Evolutionary conservation across 2,888 invertebrate genomes (phyloP), one percentile per base, ranked within the genome.

Genomic region (Gasteruption jaculator): DNA sequence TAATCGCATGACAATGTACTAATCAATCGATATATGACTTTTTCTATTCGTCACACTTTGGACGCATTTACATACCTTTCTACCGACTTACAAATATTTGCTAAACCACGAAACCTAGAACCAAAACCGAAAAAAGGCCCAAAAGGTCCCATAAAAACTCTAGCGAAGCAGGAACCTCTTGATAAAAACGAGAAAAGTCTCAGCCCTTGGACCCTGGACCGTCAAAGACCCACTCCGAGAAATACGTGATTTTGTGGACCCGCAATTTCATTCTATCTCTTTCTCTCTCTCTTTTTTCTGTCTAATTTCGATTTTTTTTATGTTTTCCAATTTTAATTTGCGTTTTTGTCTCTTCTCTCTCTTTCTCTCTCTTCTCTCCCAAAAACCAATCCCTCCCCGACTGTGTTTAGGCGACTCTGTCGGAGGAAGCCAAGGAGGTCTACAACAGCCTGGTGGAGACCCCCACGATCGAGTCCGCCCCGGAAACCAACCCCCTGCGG

Each of bases 401-500:
- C 54, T 58, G 63, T 67, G 73, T 76, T 43, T 76, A 91, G 91
- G 82, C 85, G 19, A 84, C 85, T 19, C 78, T 93, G 57, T 88
- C 90, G 12, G 86, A 87, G 60, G 91, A 93, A 71, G 89, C 92
- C 32, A 91, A 91, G 65, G 83, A 88, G 61, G 96, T 93, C 0
- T 97, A 97, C 74, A 87, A 90, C 61, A 86, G 89, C 57, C 76
- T 97, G 37, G 91, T 97, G 39, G 93, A 94, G 65, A 71, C 74
- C 52, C 73, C 75, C 4, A 61, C 50, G 59, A 52, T 65, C 37
- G 70, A 68, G 53, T 60, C 51, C 7, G 43, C 71, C 41, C 46
- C 63, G 3, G 69, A 71, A 16, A 63, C 69, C 16, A 85, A 85
- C 67, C 85, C 85, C 0, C 68, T 85, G 53, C 72, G 82, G 51